A percentile compares a stretch with the other conserved stretches of the same genome.
Conservation (phyloP, 2,113 vertebrate genomes). For the Ranitomeya imitator region DNA sequence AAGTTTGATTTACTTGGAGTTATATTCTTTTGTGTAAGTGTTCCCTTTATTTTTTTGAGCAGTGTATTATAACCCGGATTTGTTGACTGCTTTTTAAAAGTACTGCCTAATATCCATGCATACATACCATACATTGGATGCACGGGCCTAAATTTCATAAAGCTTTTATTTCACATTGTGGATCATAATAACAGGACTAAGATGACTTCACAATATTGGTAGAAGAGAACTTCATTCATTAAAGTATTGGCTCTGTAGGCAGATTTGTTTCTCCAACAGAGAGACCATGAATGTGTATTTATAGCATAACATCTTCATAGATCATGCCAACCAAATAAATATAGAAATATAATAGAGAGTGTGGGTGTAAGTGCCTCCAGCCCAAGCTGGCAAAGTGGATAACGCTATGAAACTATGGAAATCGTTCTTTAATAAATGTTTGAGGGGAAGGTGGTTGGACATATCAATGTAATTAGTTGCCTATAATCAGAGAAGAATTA, state of each 20-base stretch:
- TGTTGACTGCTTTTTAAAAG: too few species aligned
- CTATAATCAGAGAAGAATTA: neutral
- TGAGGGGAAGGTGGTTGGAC: neutral
- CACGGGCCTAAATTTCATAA: too few species aligned
- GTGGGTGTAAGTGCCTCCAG: neutral
- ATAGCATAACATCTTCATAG: neutral
- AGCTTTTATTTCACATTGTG: too few species aligned
- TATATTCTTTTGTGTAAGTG: too few species aligned
- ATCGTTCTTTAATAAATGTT: neutral
- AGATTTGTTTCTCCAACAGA: neutral
- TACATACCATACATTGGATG: too few species aligned
- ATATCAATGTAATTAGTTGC: neutral
- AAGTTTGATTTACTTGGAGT: too few species aligned
- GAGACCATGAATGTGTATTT: neutral
- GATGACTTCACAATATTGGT: neutral
- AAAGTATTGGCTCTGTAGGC: neutral
- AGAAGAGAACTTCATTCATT: neutral
- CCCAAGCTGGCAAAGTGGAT: neutral
- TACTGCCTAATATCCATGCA: too few species aligned
- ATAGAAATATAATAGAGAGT: neutral
- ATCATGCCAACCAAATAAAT: slow-evolving; percentile 6
- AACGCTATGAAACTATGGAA: neutral
- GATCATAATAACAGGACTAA: neutral
- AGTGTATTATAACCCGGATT: too few species aligned
- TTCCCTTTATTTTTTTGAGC: too few species aligned